Conservation (phyloP, 2,888 invertebrate genomes). For the Onthophagus sagittarius region DNA sequence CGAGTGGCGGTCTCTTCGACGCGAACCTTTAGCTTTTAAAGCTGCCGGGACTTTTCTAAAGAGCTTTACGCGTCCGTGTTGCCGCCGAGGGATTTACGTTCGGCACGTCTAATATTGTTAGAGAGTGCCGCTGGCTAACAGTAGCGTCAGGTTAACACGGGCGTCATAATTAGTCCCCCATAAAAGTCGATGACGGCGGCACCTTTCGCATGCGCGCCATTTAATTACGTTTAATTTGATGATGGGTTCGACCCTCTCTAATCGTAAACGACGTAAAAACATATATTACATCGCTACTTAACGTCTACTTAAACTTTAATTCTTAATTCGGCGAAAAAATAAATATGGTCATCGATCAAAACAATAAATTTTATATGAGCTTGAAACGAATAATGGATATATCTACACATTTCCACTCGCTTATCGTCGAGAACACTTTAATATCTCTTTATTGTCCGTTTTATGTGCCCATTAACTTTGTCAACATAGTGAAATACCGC, state of each 20-base stretch:
- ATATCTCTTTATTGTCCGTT: background rate
- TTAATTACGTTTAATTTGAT: background rate
- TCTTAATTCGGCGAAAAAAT: too few relatives aligned
- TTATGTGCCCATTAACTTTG: background rate
- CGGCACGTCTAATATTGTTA: background rate
- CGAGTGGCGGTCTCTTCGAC: background rate
- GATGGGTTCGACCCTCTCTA: background rate
- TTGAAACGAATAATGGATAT: background rate
- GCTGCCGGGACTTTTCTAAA: background rate
- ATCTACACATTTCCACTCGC: background rate
- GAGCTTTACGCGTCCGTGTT: background rate
- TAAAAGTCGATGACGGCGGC: background rate
- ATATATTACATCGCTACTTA: background rate
- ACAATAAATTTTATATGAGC: too few relatives aligned
- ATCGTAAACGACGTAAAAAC: background rate
- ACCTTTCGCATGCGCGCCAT: background rate
- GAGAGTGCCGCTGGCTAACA: background rate
- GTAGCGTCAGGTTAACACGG: background rate
- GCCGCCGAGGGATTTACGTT: background rate
- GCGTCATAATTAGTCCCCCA: background rate
- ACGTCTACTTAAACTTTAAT: background rate
- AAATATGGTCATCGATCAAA: too few relatives aligned
- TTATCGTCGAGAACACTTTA: background rate
- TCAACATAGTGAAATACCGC: background rate
- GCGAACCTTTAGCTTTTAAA: background rate